Base-by-base conservation (phyloP, 2,113 vertebrate genomes). In the Pelusios castaneus region DNA sequence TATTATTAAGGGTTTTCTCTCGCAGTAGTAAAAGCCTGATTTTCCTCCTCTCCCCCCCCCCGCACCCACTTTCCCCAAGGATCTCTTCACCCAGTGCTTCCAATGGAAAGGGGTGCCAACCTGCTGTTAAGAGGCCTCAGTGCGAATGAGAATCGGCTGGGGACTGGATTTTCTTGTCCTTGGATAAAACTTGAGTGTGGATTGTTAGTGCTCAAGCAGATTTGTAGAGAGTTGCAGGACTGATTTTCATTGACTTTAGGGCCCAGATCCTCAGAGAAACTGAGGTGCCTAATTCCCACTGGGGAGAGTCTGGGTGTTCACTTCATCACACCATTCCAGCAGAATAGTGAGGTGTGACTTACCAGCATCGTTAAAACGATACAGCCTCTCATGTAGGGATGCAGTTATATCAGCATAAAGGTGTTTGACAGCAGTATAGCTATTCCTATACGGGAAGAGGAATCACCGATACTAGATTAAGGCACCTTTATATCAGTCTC, bases 111-210 rank as follows among this genome's bases (percentile, higher is more conserved):
- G 41, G 29, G 45, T 24, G 43, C 0, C 1, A 84, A 75, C 41
- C 38, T 34, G 88, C 6, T 0, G 8, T 0, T 12, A 5, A 55
- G 47, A 0, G 4, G 13, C 5, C 6, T 1, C 0, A 77, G n/a
- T 3, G 0, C 2, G 2, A 43, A 60, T 0, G 4, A 49, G 12
- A 73, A 76, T 7, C 11, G n/a, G n/a, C n/a, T n/a, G 1, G 1
- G 6, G 2, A 7, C 22, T 49, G 1, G 19, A 12, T 47, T 38
- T 52, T 11, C 10, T 6, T 2, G 5, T 34, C 3, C 19, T 41
- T 19, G 25, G 17, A 2, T 49, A 82, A 5, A 1, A 13, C 24
- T 60, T 67, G 8, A n/a, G 3, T 0, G 8, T 5, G 22, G 43
- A 7, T 27, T 27, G 8, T 1, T 3, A 3, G 0, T 3, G 54